Percentiles rank a stretch among this genome's conserved stretches.
These are phyloP conservation scores for Cataglyphis cursor DNA, from an alignment of 2,888 invertebrate genomes.

Conservation along the genomic window DNA sequence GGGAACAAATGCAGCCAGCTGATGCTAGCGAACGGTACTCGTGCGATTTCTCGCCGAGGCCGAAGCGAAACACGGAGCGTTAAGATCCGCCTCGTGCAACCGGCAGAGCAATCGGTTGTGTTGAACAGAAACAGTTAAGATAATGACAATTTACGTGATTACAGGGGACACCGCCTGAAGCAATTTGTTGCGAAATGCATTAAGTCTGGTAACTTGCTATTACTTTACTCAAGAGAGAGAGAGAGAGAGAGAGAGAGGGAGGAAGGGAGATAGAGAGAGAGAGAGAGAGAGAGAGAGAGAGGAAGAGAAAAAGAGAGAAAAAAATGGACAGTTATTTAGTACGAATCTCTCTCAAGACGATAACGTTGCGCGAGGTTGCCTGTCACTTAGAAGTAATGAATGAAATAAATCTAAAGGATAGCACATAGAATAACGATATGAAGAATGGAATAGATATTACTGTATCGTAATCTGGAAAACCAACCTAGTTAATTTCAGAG, in stretches of 20 bases:
- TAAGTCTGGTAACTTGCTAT: constrained; percentile 18
- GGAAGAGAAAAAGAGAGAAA: not conserved
- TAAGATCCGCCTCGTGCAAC: not conserved
- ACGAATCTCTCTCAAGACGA: not conserved
- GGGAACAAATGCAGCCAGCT: constrained; percentile 22
- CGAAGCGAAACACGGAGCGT: not conserved
- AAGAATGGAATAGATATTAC: not conserved
- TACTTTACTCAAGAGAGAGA: not conserved
- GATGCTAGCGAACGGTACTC: not conserved
- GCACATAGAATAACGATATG: not conserved
- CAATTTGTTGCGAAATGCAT: constrained; percentile 50
- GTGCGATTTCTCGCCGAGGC: not conserved
- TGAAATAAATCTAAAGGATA: not conserved
- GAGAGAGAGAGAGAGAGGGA: not conserved
- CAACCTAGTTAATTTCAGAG: not conserved
- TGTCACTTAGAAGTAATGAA: not conserved
- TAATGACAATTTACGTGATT: constrained; percentile 49
- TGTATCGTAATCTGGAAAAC: not conserved
- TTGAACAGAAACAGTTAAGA: constrained; percentile 37
- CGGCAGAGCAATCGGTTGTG: constrained; percentile 9
- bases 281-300: not conserved
- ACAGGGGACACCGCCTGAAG: not conserved
- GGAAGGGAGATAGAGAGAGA: no score
- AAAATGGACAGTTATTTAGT: constrained; percentile 21
- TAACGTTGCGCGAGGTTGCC: not conserved